phyloP scores from a whole-genome alignment of 2,113 vertebrate genomes.

The Laterallus jamaicensis region DNA sequence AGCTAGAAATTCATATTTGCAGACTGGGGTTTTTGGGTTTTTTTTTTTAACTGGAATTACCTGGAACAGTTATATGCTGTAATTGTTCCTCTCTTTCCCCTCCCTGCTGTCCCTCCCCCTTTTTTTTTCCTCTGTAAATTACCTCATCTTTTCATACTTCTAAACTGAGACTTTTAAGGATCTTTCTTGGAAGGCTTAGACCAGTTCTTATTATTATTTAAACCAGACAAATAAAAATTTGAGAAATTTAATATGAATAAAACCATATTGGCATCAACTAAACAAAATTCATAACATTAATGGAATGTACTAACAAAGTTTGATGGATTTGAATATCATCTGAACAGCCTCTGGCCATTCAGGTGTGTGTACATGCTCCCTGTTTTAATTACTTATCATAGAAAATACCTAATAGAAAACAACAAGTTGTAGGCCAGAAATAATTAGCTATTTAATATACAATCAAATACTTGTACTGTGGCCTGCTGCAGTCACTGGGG shows the following conservation, averaged over 20 bases:
- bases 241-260: background rate
- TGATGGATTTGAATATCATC: background rate
- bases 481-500: background rate
- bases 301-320: background rate
- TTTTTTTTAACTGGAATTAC: background rate
- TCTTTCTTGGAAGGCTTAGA: background rate
- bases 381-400: background rate
- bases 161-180: background rate
- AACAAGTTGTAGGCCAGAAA: background rate
- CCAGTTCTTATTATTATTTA: background rate
- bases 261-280: background rate
- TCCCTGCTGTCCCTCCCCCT: fast-evolving
- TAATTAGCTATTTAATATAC: background rate
- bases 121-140: background rate
- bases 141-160: background rate
- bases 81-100: fast-evolving
- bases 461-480: background rate
- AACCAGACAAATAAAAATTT: background rate
- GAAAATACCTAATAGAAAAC: background rate
- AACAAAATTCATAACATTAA: background rate
- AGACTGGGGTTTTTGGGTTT: background rate
- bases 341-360: background rate
- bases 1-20: background rate
- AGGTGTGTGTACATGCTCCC: background rate
- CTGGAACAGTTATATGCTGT: background rate